Evolutionary conservation across 2,113 vertebrate species (phyloP).

Genomic region (Rhabdomys dilectus): DNA sequence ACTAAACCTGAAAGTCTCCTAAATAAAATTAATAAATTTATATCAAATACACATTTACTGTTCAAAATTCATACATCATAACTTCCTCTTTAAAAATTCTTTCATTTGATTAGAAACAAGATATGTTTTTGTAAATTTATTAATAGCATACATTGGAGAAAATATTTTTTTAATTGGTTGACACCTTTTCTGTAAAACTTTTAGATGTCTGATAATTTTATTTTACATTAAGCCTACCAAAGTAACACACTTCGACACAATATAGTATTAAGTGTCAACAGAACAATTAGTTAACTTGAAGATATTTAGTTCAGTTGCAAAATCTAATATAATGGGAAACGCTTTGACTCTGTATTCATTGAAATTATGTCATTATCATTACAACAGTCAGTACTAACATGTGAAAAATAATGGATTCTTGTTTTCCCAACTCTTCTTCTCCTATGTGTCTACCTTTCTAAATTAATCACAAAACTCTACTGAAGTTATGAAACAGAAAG

Average conservation of each 20-base stretch:
- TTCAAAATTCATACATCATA: slow-evolving; percentile 13
- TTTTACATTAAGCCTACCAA: neutral
- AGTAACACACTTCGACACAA: neutral
- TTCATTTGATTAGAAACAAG: slow-evolving; percentile 16
- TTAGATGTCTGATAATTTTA: neutral
- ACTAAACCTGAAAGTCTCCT: neutral
- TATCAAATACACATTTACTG: neutral
- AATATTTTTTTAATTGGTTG: neutral
- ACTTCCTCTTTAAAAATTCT: neutral
- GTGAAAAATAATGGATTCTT: slow-evolving; percentile 77
- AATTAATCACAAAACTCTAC: slow-evolving; percentile 68
- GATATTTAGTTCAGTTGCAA: neutral
- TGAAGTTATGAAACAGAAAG: neutral
- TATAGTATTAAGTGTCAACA: neutral
- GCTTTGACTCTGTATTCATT: slow-evolving; percentile 57
- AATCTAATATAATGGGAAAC: neutral
- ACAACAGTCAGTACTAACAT: slow-evolving; percentile 53
- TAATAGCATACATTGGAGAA: neutral
- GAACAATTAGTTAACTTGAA: slow-evolving; percentile 34
- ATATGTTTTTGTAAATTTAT: neutral
- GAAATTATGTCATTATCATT: slow-evolving; percentile 54
- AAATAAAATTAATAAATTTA: slow-evolving; percentile 2
- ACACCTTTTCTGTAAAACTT: neutral
- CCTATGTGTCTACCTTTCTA: slow-evolving; percentile 39
- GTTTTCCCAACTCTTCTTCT: slow-evolving; percentile 59